Conservation (phyloP, 2,888 invertebrate genomes). For the Pecten maximus region DNA sequence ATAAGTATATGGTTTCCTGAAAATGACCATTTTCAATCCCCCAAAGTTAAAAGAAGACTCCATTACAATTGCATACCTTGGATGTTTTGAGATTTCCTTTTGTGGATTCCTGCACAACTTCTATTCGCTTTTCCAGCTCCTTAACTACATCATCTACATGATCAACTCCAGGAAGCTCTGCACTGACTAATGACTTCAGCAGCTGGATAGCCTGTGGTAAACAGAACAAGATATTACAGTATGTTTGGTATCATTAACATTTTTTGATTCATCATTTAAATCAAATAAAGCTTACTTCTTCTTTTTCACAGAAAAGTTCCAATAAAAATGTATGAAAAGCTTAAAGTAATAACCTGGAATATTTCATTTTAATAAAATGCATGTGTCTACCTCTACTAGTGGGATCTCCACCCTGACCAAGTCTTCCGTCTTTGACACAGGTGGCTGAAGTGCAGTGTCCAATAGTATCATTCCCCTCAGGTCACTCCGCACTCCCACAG, state of each 20-base stretch:
- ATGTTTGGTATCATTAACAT: background rate
- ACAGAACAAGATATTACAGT: slow-evolving; percentile 31
- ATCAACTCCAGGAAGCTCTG: slow-evolving; percentile 90
- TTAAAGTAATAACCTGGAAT: background rate
- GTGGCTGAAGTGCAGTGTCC: slow-evolving; percentile 94
- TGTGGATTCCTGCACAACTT: slow-evolving; percentile 87
- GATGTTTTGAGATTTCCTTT: slow-evolving; percentile 95
- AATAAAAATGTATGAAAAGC: background rate
- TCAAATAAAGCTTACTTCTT: background rate
- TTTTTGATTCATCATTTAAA: background rate
- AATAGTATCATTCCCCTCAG: slow-evolving; percentile 95
- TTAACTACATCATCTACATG: slow-evolving; percentile 90
- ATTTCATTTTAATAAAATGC: background rate
- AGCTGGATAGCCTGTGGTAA: slow-evolving; percentile 89
- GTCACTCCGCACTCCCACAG: slow-evolving; percentile 92
- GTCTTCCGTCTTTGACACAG: slow-evolving; percentile 90
- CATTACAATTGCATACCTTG: slow-evolving; percentile 86
- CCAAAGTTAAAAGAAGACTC: background rate
- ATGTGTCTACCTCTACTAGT: slow-evolving; percentile 89
- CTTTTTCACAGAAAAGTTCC: background rate
- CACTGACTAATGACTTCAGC: slow-evolving; percentile 90
- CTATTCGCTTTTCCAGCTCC: slow-evolving; percentile 90
- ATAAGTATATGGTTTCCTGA: background rate
- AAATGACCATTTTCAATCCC: background rate
- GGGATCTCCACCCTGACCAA: slow-evolving; percentile 92